Percentiles rank a stretch among this genome's conserved stretches.
phyloP scores from a whole-genome alignment of 2,113 vertebrate species.

The Tilapia sparmanii region DNA sequence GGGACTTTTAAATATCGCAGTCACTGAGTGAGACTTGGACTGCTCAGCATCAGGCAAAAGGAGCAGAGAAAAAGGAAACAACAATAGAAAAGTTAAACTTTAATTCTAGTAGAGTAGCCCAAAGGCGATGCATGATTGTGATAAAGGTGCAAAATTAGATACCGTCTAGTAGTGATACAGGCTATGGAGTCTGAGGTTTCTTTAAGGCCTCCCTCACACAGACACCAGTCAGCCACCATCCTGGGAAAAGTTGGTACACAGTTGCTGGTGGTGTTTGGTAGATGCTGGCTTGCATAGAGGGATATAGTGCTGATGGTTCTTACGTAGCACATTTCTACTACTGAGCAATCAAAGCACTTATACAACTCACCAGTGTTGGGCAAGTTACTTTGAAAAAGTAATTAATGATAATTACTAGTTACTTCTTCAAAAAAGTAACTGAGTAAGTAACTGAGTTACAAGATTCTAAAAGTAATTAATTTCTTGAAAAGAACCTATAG shows the following conservation, averaged over 20 bases:
- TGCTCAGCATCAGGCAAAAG: background rate
- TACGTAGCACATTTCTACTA: no score
- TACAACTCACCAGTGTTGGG: accelerated
- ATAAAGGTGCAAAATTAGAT: background rate
- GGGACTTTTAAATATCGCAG: background rate
- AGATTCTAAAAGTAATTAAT: accelerated
- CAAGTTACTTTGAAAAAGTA: background rate
- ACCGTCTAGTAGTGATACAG: background rate
- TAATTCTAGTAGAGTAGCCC: background rate
- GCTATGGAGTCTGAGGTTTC: background rate
- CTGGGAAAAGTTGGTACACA: no score
- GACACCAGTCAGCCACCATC: no score
- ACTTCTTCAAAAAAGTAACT: background rate
- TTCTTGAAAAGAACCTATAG: background rate
- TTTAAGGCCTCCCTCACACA: background rate
- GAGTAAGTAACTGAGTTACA: background rate
- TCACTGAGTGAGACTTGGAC: background rate
- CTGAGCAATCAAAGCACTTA: no score
- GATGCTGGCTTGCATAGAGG: no score
- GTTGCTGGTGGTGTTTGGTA: no score
- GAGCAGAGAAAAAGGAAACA: background rate
- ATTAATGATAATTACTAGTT: background rate
- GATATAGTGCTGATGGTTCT: no score
- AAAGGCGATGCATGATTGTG: background rate
- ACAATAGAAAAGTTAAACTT: background rate